phyloP scores from a whole-genome alignment of 2,113 vertebrate genomes.

The Tiliqua scincoides region DNA sequence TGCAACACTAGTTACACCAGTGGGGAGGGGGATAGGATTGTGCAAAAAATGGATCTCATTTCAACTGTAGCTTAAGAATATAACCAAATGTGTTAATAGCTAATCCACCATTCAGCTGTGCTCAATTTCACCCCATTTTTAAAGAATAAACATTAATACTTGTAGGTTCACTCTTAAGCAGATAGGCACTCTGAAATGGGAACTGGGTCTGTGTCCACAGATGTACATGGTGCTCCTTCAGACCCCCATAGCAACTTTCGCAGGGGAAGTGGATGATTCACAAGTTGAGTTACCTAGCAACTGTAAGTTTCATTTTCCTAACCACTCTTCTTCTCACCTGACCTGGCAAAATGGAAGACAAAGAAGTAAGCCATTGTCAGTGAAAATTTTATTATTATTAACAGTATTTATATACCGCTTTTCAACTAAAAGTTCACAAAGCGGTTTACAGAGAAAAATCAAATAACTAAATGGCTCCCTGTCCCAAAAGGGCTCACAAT shows the following conservation, averaged over 20 bases:
- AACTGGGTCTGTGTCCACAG: background rate
- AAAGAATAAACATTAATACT: background rate
- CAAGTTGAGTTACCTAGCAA: background rate
- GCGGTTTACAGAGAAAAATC: no score
- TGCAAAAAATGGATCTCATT: background rate
- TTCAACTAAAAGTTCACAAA: no score
- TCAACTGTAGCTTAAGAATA: background rate
- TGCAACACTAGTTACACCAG: no score
- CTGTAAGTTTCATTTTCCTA: background rate
- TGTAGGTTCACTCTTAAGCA: background rate
- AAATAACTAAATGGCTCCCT: no score
- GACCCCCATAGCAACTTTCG: background rate
- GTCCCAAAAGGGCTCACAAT: no score
- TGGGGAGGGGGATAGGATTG: no score
- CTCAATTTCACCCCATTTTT: background rate
- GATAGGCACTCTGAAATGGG: background rate
- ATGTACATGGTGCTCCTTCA: background rate
- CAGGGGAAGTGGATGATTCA: background rate
- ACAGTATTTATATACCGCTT: no score
- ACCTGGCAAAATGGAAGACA: background rate
- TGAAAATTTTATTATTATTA: background rate
- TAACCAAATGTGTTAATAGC: background rate
- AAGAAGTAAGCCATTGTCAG: background rate
- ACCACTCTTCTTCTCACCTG: background rate
- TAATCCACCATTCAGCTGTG: background rate